phyloP scores from a whole-genome alignment of 2,113 vertebrate genomes.

The Lethenteron camtschaticum region DNA sequence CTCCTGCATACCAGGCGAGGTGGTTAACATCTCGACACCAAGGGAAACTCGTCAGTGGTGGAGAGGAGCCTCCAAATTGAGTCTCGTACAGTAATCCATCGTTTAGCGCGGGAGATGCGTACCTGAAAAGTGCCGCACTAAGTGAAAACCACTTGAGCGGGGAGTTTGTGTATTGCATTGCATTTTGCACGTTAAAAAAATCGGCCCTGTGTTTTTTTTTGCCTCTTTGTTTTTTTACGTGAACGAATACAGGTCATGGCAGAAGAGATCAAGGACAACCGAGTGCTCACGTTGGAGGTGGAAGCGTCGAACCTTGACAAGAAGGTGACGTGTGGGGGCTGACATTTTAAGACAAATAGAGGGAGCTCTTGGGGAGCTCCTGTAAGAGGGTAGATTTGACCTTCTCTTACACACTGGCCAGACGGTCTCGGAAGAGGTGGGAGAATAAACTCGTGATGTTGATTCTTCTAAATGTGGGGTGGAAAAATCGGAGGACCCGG shows the following conservation, averaged over 20 bases:
- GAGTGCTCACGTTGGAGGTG: slow-evolving; percentile 38
- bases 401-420: not conserved
- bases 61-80: too few relatives aligned
- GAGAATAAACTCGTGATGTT: not conserved
- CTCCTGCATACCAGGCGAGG: too few relatives aligned
- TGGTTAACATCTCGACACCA: too few relatives aligned
- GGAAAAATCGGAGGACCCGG: not conserved
- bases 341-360: too few relatives aligned
- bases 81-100: too few relatives aligned
- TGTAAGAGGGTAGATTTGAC: not conserved
- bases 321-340: slow-evolving; percentile 28
- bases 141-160: too few relatives aligned
- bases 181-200: too few relatives aligned
- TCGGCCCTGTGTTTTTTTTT: not conserved
- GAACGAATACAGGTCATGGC: slow-evolving; percentile 31
- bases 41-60: too few relatives aligned
- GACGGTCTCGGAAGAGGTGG: not conserved
- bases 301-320: slow-evolving; percentile 66
- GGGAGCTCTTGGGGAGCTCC: too few relatives aligned
- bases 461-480: not conserved
- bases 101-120: too few relatives aligned
- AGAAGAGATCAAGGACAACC: slow-evolving; percentile 60
- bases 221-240: slow-evolving; percentile 4
- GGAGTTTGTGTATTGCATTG: too few relatives aligned
- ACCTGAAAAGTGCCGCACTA: too few relatives aligned